Evolutionary conservation across 2,113 vertebrate genomes (phyloP), one percentile per base, ranked within the genome.

Genomic region (Tamias sibiricus): DNA sequence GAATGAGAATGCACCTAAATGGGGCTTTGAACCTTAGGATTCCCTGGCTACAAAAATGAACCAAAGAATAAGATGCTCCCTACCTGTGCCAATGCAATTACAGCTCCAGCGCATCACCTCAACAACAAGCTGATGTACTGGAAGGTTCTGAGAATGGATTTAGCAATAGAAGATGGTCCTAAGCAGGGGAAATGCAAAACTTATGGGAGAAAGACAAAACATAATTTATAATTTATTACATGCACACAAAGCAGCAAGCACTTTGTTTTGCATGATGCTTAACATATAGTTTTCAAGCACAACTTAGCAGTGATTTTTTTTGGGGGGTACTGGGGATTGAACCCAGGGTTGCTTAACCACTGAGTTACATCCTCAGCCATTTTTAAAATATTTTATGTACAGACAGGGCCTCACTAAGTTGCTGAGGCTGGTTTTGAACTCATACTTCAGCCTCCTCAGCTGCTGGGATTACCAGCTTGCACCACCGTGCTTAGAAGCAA

Each of bases 131-230:
- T 47, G 13, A 11, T 3, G 8, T 20, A 6, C 28, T 4, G 8
- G 72, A 35, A 40, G 14, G 9, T n/a, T 44, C 10, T 37, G 64
- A n/a, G 83, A 49, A n/a, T 17, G 37, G 19, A 16, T 44, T 66
- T 1, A 42, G 76, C 17, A 26, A 8, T 76, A 16, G 9, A 32
- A 17, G 8, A 42, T 0, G 40, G 6, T 7, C 6, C 26, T 4
- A 52, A 75, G 30, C 30, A 24, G 54, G 40, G n/a, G 12, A 49
- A 74, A 44, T 26, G 37, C 30, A 68, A 57, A 3, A 74, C 22
- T 30, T 57, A 0, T 77, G 30, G n/a, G 42, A 84, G 35, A 14
- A 72, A 26, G 30, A 77, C 17, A 22, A 86, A 52, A 40, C 8
- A 4, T 3, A 26, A 26, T 24, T 42, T 40, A 40, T 1, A 35